These are phyloP conservation scores for Ophion ellenae DNA, from an alignment of 2,888 invertebrate genomes.

Conservation along the genomic window DNA sequence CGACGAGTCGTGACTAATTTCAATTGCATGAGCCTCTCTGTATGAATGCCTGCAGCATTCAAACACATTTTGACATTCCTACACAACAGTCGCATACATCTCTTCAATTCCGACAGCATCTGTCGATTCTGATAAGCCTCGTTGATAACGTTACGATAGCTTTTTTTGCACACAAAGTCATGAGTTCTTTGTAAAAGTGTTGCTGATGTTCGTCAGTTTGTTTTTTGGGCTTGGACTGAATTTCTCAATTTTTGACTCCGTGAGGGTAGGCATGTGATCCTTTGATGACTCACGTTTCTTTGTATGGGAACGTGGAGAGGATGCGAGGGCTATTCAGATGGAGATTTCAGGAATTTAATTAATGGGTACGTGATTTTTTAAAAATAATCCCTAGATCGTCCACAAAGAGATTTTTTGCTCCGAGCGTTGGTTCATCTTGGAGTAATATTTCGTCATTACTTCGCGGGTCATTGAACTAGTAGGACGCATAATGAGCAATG, in stretches of 20 bases:
- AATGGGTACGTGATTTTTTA: background rate
- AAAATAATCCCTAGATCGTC: background rate
- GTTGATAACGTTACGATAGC: conserved; percentile 14
- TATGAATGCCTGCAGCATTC: conserved; percentile 53
- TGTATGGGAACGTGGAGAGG: background rate
- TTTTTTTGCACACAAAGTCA: background rate
- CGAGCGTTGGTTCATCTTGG: background rate
- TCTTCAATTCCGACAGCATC: conserved; percentile 25
- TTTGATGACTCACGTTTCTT: background rate
- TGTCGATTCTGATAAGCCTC: conserved; percentile 16
- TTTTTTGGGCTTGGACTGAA: background rate
- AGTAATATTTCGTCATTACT: background rate
- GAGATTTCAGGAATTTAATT: background rate
- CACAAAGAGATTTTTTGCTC: background rate
- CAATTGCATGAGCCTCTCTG: conserved; percentile 51
- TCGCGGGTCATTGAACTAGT: background rate
- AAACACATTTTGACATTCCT: conserved; percentile 59
- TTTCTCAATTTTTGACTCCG: background rate
- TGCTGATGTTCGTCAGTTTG: background rate
- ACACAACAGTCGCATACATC: conserved; percentile 28
- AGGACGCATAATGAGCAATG: background rate
- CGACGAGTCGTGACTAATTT: conserved; percentile 57
- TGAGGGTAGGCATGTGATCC: background rate
- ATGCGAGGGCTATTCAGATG: background rate
- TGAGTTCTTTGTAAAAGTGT: background rate